Base-by-base conservation (phyloP, 2,888 invertebrate genomes). In the Lysandra coridon region DNA sequence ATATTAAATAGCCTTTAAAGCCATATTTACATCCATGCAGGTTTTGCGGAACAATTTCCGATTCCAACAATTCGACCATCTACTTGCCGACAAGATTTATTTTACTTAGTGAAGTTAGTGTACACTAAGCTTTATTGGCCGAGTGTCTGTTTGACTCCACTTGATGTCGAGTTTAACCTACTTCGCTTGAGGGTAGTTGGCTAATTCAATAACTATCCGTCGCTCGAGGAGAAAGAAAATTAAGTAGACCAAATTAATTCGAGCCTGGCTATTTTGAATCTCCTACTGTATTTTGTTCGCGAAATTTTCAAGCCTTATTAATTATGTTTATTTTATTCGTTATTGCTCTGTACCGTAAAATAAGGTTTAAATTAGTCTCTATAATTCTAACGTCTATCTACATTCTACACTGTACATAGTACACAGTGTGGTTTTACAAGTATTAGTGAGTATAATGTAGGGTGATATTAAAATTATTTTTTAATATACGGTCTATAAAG, bases 151-250 rank as follows among this genome's bases (percentile, higher is more conserved):
- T 81, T 83, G 81, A 83, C 80, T 82, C 81, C 78, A 78, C 82
- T 83, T 78, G 81, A 82, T 78, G 80, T 78, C 78, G 75, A 82
- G 82, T 83, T 84, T 81, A 82, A 82, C 82, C 83, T 79, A 83
- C 82, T 84, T 83, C 81, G 80, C 80, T 79, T 73, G 78, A 81
- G 81, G 80, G 81, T 80, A 81, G 80, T 82, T 82, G 62, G 80
- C 82, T 84, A 82, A 84, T 84, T 84, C 79, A 82, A 84, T 83
- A 82, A 84, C 81, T 82, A 81, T 80, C 82, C 80, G 83, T 81
- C 82, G 81, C 81, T 78, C 78, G 78, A 62, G 76, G 78, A 78
- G 80, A 81, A 82, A 82, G 80, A 81, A 81, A 82, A 82, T 82
- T 82, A 82, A 82, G 75, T 79, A 76, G 80, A 76, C 78, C 79